Evolutionary conservation across 2,113 vertebrate genomes (phyloP), one percentile per base, ranked within the genome.

Genomic region (Pardalotus punctatus): DNA sequence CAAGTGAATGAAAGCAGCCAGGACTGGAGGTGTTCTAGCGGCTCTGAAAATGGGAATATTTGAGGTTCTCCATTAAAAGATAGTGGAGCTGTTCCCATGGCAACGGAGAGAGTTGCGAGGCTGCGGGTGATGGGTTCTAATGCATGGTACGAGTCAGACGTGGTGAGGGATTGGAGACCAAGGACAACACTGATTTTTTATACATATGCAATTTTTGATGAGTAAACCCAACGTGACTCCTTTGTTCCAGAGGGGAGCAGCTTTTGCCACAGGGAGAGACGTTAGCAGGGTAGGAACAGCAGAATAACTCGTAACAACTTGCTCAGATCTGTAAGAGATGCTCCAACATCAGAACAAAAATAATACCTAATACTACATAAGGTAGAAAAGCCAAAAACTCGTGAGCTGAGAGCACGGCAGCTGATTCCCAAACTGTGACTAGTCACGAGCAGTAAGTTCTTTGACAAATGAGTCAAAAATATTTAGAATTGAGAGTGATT

Each of bases 101-200:
- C 93, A 97, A 97, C 90, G 0, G 81, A 61, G 79, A 50, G 54
- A 81, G 94, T 90, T 97, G 96, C 96, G 90, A 94, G 94, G 97
- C 86, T 93, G 94, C 47, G 2, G 58, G 90, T 81, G 84, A 95
- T 70, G 81, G 85, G 88, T 22, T 69, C 62, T 50, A 5, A 36
- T 87, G 67, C 2, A 9, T 7, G 69, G 82, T 5, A 48, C 47
- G 47, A 95, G 85, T 53, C 84, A 86, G 17, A 21, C 6, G 1
- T 33, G n/a, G 40, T 1, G 81, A 77, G 87, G 93, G 88, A 24
- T 24, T 72, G 88, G 12, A 77, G 58, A 11, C 27, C 62, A 9
- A 77, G 80, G 89, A 69, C 87, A 93, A 22, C 85, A 8, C 53
- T 51, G 47, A 7, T 23, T 11, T 60, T 90, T 88, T 13, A 60